A percentile compares a stretch with the other conserved stretches of the same genome.
Conservation (phyloP, 2,113 vertebrate species). For the Anser brachyrhynchus region DNA sequence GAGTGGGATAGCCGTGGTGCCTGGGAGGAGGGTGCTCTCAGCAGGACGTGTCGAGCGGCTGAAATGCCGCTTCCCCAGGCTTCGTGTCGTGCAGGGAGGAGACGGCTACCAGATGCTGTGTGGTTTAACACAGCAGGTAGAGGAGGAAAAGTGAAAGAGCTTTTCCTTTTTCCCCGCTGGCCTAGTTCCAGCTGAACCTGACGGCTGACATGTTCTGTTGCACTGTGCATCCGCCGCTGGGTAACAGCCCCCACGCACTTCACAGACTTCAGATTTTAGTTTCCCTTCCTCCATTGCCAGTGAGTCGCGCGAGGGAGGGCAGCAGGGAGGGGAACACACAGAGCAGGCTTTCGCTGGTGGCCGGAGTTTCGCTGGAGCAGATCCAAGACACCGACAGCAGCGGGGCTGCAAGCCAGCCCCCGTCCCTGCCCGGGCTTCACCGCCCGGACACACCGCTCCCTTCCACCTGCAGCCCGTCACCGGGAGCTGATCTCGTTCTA, state of each 20-base stretch:
- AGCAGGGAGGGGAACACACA: background rate
- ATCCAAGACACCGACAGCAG: background rate
- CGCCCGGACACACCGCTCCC: background rate
- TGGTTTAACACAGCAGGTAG: background rate
- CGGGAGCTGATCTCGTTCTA: background rate
- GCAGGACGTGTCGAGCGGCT: accelerated
- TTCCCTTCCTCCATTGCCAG: background rate
- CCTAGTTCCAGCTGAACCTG: background rate
- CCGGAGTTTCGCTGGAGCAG: background rate
- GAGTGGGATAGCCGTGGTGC: background rate
- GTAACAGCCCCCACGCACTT: background rate
- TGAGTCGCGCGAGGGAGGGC: background rate
- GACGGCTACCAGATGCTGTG: background rate
- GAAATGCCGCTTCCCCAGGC: background rate
- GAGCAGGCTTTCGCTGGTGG: background rate
- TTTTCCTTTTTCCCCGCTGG: background rate
- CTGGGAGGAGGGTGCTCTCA: background rate
- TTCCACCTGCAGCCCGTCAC: background rate
- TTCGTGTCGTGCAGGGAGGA: background rate
- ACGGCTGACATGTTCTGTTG: background rate
- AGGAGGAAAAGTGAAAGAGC: background rate
- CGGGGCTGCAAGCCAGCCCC: background rate
- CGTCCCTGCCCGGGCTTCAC: background rate
- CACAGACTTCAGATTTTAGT: background rate
- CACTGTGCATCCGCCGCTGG: background rate